Conservation (phyloP, 2,888 invertebrate species). For the Patella caerulea region DNA sequence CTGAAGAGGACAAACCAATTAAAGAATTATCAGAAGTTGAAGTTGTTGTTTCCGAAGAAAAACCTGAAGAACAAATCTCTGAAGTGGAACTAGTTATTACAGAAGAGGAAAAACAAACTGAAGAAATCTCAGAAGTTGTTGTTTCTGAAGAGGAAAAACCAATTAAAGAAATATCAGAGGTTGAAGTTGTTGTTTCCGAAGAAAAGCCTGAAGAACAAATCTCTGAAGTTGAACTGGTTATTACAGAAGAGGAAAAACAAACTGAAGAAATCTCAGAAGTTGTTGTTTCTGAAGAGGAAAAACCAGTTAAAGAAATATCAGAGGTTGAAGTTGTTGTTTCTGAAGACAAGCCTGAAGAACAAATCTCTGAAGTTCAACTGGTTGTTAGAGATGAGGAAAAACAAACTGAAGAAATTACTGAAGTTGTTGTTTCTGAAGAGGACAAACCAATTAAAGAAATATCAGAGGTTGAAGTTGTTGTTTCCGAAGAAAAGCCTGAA, state of each 20-base stretch:
- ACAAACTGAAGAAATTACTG: constrained; percentile 19
- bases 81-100: not conserved
- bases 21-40: constrained; percentile 12
- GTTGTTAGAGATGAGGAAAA: constrained; percentile 10
- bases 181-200: constrained; percentile 3
- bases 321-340: not conserved
- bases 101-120: constrained; percentile 49
- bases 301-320: not conserved
- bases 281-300: constrained; percentile 5
- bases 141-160: not conserved
- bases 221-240: constrained; percentile 16
- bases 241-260: not conserved
- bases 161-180: not conserved
- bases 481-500: not conserved
- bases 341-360: constrained; percentile 9
- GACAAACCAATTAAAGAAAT: constrained; percentile 10
- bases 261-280: not conserved
- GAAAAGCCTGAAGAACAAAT: not conserved
- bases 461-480: no score
- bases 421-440: constrained; percentile 14
- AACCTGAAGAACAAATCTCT: not conserved
- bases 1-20: constrained; percentile 19
- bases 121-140: constrained; percentile 62
- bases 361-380: constrained; percentile 19
- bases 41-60: constrained; percentile 20